These are phyloP conservation scores for Balearica regulorum DNA, from an alignment of 2,797 vertebrate species.

Conservation along the genomic window DNA sequence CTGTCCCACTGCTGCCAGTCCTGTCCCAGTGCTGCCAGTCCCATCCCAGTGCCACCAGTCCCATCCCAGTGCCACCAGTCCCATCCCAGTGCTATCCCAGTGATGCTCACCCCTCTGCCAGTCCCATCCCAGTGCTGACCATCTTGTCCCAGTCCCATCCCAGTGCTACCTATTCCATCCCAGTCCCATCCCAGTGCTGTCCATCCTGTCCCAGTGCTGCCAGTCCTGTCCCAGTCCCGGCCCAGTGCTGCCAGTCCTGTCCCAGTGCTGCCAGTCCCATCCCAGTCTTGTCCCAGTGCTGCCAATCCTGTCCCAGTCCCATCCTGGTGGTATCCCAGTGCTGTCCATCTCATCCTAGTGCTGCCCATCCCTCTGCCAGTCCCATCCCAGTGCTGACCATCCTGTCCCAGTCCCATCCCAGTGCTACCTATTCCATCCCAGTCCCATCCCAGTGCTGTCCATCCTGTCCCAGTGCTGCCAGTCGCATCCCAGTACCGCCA, in stretches of 20 bases:
- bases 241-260: too few relatives aligned
- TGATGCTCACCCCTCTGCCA: neutral
- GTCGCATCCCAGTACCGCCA: neutral
- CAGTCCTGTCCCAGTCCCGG: too few relatives aligned
- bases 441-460: too few relatives aligned
- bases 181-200: neutral
- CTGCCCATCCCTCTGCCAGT: too few relatives aligned
- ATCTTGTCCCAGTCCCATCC: neutral
- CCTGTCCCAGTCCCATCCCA: too few relatives aligned
- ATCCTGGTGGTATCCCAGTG: neutral
- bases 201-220: neutral
- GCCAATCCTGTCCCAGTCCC: neutral
- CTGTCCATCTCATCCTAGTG: neutral
- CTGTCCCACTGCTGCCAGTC: neutral
- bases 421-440: too few relatives aligned
- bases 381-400: too few relatives aligned
- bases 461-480: neutral
- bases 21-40: too few relatives aligned
- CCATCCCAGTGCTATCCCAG: neutral
- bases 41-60: neutral
- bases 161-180: neutral
- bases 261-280: too few relatives aligned
- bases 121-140: neutral
- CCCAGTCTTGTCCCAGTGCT: too few relatives aligned
- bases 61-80: neutral